A percentile compares a stretch with the other conserved stretches of the same genome.
These are phyloP conservation scores for Microtus ochrogaster DNA, from an alignment of 2,113 vertebrate genomes.

Conservation along the genomic window DNA sequence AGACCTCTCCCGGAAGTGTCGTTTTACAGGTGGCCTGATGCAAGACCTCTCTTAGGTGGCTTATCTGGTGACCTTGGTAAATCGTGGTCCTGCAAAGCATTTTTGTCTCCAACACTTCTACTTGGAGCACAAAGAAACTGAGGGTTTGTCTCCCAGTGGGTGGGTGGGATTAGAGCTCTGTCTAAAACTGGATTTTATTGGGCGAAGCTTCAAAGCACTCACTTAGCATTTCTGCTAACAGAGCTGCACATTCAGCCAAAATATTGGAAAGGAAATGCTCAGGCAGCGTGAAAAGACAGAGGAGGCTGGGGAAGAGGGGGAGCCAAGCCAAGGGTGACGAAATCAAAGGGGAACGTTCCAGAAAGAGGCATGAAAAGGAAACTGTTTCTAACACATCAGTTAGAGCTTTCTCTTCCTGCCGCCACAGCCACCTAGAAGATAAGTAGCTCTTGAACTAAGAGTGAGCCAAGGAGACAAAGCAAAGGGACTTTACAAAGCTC, in stretches of 20 bases:
- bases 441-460: background rate
- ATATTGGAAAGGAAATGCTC: slow-evolving; percentile 70
- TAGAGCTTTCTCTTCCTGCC: background rate
- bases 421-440: background rate
- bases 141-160: slow-evolving; percentile 42
- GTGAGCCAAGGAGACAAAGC: background rate
- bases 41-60: background rate
- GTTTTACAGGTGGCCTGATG: background rate
- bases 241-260: slow-evolving; percentile 71
- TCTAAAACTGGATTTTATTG: slow-evolving; percentile 75
- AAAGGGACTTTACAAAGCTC: background rate
- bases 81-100: background rate
- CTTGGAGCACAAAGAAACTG: slow-evolving; percentile 28
- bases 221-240: slow-evolving; percentile 73
- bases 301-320: background rate
- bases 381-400: slow-evolving; percentile 52
- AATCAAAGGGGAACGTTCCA: slow-evolving; percentile 54
- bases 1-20: background rate
- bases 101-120: slow-evolving; percentile 11
- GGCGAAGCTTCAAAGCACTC: slow-evolving; percentile 71
- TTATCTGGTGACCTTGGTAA: background rate
- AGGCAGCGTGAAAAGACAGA: slow-evolving; percentile 38
- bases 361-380: slow-evolving; percentile 55
- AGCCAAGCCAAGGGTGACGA: slow-evolving; percentile 44
- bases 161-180: background rate